Conservation (phyloP, 2,113 vertebrate genomes). For the Poeciliopsis occidentalis region DNA sequence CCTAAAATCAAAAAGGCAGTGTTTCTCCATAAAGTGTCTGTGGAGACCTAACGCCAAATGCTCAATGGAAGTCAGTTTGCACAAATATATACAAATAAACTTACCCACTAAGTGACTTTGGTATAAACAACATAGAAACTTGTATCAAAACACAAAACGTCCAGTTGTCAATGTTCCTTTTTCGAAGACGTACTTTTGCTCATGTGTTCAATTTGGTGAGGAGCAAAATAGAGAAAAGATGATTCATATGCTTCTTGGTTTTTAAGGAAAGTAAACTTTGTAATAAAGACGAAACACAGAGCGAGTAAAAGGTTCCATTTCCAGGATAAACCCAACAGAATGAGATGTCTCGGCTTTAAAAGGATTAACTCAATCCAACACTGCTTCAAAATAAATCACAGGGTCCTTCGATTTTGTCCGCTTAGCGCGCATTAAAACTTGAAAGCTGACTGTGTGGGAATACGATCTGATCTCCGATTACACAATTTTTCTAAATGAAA, state of each 20-base stretch:
- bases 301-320: neutral
- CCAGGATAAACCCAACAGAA: neutral
- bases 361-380: neutral
- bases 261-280: neutral
- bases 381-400: neutral
- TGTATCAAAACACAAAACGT: slow-evolving; percentile 33
- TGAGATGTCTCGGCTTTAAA: no score
- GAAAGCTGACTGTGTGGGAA: neutral
- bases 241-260: neutral
- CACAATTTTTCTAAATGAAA: slow-evolving; percentile 14
- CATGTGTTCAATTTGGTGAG: slow-evolving; percentile 43
- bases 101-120: slow-evolving; percentile 74
- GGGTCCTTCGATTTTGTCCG: neutral
- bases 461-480: slow-evolving; percentile 4
- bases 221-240: neutral
- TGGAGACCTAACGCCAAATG: slow-evolving; percentile 41
- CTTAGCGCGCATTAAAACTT: neutral
- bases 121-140: slow-evolving; percentile 72
- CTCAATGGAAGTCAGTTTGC: slow-evolving; percentile 45
- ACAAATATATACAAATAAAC: slow-evolving; percentile 56
- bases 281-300: neutral
- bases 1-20: slow-evolving; percentile 66
- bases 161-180: slow-evolving; percentile 51
- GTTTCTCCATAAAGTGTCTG: slow-evolving; percentile 40
- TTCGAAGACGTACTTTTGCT: slow-evolving; percentile 33